These are phyloP conservation scores for Plestiodon gilberti DNA, from an alignment of 2,113 vertebrate genomes.

Conservation along the genomic window DNA sequence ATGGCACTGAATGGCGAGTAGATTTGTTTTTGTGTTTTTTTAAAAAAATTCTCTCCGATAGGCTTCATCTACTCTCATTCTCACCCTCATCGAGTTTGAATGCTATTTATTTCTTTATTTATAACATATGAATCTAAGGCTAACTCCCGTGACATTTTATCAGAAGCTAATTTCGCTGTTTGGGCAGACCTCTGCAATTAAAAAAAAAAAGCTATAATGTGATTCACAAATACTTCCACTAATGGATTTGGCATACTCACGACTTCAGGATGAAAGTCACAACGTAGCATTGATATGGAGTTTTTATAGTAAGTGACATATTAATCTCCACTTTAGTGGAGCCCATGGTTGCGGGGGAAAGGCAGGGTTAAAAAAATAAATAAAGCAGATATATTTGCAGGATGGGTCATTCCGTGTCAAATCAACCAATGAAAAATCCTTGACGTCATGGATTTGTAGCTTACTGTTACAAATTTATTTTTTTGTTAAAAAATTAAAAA, in stretches of 20 bases:
- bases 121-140: neutral
- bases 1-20: constrained; percentile 2
- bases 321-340: no score
- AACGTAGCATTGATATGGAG: neutral
- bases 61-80: constrained; percentile 4
- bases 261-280: neutral
- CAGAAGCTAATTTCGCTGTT: neutral
- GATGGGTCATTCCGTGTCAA: no score
- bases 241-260: neutral
- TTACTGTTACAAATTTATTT: no score
- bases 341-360: no score
- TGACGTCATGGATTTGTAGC: no score
- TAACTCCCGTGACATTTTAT: neutral
- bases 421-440: no score
- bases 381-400: no score
- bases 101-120: neutral
- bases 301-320: neutral
- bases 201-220: neutral
- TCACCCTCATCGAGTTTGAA: neutral
- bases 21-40: neutral
- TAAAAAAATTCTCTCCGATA: neutral
- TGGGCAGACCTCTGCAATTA: neutral
- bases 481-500: no score
- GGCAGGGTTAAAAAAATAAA: no score
- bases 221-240: neutral